Conservation (phyloP, 1,140 invertebrate genomes). For the Leptinotarsa defecta region DNA sequence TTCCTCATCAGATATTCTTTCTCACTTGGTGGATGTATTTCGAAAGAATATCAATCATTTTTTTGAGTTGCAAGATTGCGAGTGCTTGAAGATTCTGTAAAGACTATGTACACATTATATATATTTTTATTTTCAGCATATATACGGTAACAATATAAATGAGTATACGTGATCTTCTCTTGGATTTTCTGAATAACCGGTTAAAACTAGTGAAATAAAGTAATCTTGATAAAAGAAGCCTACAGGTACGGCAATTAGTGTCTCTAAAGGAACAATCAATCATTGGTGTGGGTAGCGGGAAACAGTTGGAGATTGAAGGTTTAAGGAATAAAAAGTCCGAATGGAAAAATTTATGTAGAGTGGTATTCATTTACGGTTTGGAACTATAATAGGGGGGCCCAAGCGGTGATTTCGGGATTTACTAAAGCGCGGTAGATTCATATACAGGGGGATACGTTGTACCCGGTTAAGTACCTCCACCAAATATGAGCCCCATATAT, state of each 20-base stretch:
- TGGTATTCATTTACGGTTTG: background rate
- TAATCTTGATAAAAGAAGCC: slow-evolving; percentile 15
- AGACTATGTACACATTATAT: background rate
- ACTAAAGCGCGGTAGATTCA: no score
- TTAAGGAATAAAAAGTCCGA: background rate
- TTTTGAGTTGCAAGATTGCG: no score
- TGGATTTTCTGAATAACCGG: slow-evolving; percentile 13
- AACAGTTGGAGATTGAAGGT: background rate
- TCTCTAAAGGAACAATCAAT: slow-evolving; percentile 11
- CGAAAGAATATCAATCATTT: no score
- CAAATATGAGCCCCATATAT: no score
- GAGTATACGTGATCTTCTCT: slow-evolving; percentile 1
- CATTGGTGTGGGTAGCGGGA: background rate
- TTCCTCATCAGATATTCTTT: no score
- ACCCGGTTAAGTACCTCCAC: no score
- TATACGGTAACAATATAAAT: slow-evolving; percentile 13
- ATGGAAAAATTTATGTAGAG: background rate
- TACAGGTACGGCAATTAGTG: slow-evolving; percentile 9
- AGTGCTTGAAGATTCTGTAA: background rate
- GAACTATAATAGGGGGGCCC: background rate
- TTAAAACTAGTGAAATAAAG: slow-evolving; percentile 14
- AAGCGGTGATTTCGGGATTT: no score
- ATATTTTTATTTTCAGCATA: background rate
- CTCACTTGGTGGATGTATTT: no score
- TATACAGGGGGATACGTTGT: no score